Base-by-base conservation (phyloP, 1,140 invertebrate genomes). In the Drosophila bipectinata region DNA sequence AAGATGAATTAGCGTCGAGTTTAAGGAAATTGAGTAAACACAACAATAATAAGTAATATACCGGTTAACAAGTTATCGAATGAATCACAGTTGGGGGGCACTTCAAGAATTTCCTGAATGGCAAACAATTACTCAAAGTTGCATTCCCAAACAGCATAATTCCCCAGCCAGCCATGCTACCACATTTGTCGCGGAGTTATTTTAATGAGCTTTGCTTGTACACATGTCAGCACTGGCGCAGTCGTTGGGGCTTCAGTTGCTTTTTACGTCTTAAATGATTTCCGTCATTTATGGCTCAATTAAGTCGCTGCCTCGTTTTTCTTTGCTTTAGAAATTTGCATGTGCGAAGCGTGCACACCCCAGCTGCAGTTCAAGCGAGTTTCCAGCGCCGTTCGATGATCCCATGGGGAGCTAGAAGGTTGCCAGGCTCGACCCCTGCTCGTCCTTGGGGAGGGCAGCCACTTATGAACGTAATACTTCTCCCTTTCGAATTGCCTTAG, bases 231-330 rank as follows among this genome's bases (percentile, higher is more conserved):
- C 47, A 52, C 61, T 24, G 59, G 68, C 61, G 63, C 48, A 67
- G 10, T 60, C 55, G 28, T 58, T 28, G 37, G 52, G 3, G 14
- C 21, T 47, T 59, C 44, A 49, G 21, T 30, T 28, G 26, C 5
- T 7, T 28, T 66, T 62, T 49, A 44, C 56, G 45, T 41, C 62
- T 30, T 57, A 28, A 26, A 12, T 37, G 60, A 68, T 72, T 87
- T 87, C 83, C 83, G 83, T 79, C 79, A 88, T 88, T 83, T 87
- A 88, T 82, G 85, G 60, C 71, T 87, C 79, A 87, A 87, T 87
- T 87, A 88, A 72, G 75, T 44, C 57, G 61, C 63, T 81, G 71
- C 45, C 64, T 69, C 73, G 72, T 41, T 80, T 55, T 51, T 67
- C 53, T 75, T 75, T 75, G 53, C 72, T 62, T 64, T 63, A 59